phyloP scores from a whole-genome alignment of 2,797 vertebrate species.

The Rhabdomys pumilio region DNA sequence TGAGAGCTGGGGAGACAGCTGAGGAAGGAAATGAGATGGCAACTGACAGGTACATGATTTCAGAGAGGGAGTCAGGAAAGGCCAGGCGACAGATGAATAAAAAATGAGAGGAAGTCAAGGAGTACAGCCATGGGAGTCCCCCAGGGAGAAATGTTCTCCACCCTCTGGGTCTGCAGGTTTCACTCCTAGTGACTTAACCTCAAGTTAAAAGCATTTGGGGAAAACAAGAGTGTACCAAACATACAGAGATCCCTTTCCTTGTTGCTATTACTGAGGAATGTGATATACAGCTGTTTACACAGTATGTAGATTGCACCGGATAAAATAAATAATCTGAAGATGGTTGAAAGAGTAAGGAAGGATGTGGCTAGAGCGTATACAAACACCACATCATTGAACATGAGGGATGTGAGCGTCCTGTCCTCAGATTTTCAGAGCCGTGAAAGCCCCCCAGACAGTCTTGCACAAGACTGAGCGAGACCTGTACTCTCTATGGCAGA shows the following conservation, averaged over 20 bases:
- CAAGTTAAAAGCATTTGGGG: not conserved
- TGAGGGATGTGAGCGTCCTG: not conserved
- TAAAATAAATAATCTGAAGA: not conserved
- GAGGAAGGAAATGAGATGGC: not conserved
- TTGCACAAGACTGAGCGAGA: not conserved
- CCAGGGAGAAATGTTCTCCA: not conserved
- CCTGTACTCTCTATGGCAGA: not conserved
- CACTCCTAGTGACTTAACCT: not conserved
- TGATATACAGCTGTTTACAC: not conserved
- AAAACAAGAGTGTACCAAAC: not conserved
- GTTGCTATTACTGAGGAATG: not conserved
- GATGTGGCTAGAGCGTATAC: not conserved
- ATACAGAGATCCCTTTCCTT: not conserved
- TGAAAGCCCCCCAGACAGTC: not conserved
- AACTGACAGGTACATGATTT: not conserved
- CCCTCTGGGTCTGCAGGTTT: not conserved
- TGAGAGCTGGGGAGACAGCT: not conserved
- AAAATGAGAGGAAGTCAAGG: not conserved
- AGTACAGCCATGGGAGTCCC: not conserved
- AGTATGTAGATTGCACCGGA: not conserved
- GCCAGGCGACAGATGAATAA: not conserved
- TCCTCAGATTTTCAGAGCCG: not conserved
- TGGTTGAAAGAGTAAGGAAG: not conserved
- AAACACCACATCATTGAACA: not conserved
- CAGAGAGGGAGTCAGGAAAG: conserved; percentile 13